phyloP scores from a whole-genome alignment of 2,888 invertebrate genomes.

The Brassicogethes aeneus region DNA sequence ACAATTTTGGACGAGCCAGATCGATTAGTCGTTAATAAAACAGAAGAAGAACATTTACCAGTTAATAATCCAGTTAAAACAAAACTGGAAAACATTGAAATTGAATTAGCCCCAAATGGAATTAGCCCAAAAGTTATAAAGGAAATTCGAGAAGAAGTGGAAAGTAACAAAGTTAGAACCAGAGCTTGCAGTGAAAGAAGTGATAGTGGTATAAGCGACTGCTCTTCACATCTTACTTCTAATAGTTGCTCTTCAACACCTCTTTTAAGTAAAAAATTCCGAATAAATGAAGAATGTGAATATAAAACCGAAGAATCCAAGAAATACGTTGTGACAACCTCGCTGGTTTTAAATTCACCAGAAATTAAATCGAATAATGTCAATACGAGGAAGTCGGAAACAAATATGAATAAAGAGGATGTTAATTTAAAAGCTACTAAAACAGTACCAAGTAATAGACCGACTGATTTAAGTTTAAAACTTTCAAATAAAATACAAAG shows the following conservation, averaged over 20 bases:
- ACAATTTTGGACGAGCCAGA: not conserved
- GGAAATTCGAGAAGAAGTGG: slow-evolving; percentile 3
- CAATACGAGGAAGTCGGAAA: not conserved
- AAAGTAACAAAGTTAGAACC: slow-evolving; percentile 16
- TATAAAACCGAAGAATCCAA: slow-evolving; percentile 7
- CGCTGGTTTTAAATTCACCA: slow-evolving; percentile 10
- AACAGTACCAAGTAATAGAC: slow-evolving; percentile 3
- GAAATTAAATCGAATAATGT: slow-evolving; percentile 5
- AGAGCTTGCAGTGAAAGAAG: slow-evolving; percentile 45
- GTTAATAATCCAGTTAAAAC: not conserved
- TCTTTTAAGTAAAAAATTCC: slow-evolving; percentile 32
- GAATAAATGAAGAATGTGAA: slow-evolving; percentile 33
- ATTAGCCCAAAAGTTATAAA: not conserved
- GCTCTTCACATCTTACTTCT: slow-evolving; percentile 36
- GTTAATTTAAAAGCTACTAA: not conserved
- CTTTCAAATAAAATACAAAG: slow-evolving; percentile 21
- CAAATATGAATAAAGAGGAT: not conserved
- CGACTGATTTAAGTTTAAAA: slow-evolving; percentile 10
- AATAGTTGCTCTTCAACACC: slow-evolving; percentile 30
- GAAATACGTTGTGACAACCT: slow-evolving; percentile 6
- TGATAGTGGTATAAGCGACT: slow-evolving; percentile 50
- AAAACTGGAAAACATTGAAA: not conserved
- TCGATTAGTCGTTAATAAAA: too few relatives aligned
- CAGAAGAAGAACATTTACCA: not conserved
- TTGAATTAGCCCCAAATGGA: not conserved